These are phyloP conservation scores for Gambelia wislizenii DNA, from an alignment of 2,797 vertebrate genomes.

Conservation along the genomic window DNA sequence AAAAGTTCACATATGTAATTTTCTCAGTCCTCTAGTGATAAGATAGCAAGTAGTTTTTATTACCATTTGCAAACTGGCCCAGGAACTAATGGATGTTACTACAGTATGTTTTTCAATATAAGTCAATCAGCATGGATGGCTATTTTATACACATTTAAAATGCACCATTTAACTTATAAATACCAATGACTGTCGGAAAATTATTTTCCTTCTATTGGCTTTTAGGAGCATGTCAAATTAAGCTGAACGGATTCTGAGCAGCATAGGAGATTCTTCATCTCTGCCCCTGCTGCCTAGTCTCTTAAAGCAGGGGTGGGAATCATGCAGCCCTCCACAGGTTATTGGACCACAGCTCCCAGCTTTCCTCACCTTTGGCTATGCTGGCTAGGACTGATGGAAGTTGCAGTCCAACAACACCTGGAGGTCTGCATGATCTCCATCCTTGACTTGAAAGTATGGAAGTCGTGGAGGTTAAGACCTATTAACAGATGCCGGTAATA, in stretches of 20 bases:
- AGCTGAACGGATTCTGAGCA: conserved; percentile 10
- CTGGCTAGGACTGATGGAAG: too few relatives aligned
- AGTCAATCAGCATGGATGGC: background rate
- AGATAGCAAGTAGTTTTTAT: background rate
- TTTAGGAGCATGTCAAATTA: background rate
- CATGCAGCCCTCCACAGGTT: too few relatives aligned
- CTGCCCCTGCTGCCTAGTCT: background rate
- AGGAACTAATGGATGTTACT: fast-evolving
- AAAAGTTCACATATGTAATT: background rate
- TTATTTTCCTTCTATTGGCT: conserved; percentile 26
- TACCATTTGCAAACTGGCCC: fast-evolving
- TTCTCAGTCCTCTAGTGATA: background rate
- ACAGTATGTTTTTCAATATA: conserved; percentile 21
- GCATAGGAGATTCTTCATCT: background rate
- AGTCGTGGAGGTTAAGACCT: too few relatives aligned
- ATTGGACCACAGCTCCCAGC: too few relatives aligned
- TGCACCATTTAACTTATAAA: conserved; percentile 30
- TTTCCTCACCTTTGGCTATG: too few relatives aligned
- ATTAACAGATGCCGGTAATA: too few relatives aligned
- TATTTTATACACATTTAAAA: conserved; percentile 29
- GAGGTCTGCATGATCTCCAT: too few relatives aligned
- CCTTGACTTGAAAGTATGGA: too few relatives aligned
- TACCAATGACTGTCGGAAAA: conserved; percentile 1
- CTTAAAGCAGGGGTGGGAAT: background rate
- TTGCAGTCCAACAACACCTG: too few relatives aligned